phyloP scores from a whole-genome alignment of 23 tunicate genomes.

The Trididemnum miniatum region DNA sequence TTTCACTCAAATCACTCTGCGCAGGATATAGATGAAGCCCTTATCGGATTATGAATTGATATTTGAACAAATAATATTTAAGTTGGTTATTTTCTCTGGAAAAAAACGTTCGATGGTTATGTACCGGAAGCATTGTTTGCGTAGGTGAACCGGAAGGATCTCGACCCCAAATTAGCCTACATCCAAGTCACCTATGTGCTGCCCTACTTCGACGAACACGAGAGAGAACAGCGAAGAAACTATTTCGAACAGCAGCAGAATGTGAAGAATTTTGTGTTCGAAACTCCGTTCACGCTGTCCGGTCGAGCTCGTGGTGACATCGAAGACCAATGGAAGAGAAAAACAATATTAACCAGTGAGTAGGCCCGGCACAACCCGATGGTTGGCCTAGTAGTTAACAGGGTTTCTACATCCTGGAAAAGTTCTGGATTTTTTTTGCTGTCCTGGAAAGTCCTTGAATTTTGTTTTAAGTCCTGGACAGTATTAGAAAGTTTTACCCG shows the following conservation, averaged over 20 bases:
- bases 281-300: conserved; percentile 91
- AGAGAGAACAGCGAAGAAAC: conserved; percentile 54
- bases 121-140: neutral
- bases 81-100: no score
- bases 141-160: conserved; percentile 78
- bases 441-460: no score
- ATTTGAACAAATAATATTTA: no score
- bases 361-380: no score
- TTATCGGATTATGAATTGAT: no score
- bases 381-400: no score
- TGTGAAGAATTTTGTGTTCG: conserved; percentile 77
- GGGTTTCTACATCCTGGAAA: no score
- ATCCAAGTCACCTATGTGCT: conserved; percentile 97
- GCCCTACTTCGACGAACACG: conserved; percentile 95
- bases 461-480: no score
- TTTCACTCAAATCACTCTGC: no score
- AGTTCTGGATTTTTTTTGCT: no score
- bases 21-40: no score
- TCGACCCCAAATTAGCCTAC: conserved; percentile 86
- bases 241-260: conserved; percentile 90
- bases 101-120: neutral
- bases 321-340: conserved; percentile 96
- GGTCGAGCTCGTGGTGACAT: conserved; percentile 94
- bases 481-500: no score
- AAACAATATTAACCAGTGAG: conserved; percentile 92